These are phyloP conservation scores for Alces alces DNA, from an alignment of 2,113 vertebrate genomes.

Conservation along the genomic window DNA sequence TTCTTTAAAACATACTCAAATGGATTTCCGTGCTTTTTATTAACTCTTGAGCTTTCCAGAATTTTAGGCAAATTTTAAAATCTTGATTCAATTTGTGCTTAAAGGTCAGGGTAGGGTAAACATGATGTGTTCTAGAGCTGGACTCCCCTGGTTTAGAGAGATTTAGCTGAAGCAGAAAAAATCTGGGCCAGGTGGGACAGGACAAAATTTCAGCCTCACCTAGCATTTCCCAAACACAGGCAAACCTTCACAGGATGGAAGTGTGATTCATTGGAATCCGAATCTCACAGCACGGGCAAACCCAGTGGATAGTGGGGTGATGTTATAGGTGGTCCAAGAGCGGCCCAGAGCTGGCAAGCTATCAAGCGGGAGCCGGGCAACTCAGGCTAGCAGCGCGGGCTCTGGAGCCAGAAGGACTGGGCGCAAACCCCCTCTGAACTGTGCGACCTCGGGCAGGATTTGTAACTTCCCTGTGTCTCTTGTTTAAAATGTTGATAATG, in stretches of 20 bases:
- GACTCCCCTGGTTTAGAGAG: neutral
- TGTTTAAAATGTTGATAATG: neutral
- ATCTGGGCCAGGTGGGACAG: neutral
- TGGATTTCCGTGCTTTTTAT: neutral
- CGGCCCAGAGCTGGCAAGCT: too few relatives aligned
- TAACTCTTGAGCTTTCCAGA: neutral
- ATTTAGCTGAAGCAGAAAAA: neutral
- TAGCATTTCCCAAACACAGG: neutral
- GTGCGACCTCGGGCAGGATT: neutral
- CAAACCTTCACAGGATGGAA: neutral
- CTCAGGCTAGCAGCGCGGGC: neutral
- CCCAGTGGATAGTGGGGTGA: neutral
- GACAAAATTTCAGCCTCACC: neutral
- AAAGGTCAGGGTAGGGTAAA: neutral
- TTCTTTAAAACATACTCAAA: neutral
- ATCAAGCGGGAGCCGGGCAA: neutral
- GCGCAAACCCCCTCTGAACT: neutral
- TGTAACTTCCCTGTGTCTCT: neutral
- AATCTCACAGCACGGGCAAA: neutral
- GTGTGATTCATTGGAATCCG: neutral
- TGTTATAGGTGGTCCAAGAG: too few relatives aligned
- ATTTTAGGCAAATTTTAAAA: neutral
- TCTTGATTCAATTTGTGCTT: neutral
- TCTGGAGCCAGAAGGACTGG: neutral
- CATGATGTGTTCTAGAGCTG: neutral